Evolutionary conservation across 2,888 invertebrate species (phyloP).

Genomic region (Hololepta plana): DNA sequence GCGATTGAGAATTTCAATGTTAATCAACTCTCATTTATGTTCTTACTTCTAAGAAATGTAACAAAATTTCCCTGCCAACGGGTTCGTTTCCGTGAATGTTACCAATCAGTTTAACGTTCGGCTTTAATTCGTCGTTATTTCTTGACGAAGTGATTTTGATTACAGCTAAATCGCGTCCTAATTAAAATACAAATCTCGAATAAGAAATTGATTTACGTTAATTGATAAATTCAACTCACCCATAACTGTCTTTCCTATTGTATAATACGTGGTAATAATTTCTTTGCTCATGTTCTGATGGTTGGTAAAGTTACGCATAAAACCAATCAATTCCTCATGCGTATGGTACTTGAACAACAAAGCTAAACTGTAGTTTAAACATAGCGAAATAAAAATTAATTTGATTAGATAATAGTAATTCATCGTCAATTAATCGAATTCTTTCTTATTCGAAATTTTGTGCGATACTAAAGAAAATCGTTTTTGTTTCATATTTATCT

Average conservation of each 20-base stretch:
- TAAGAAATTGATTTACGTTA: not conserved
- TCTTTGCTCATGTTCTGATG: too few species aligned
- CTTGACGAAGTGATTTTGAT: conserved; percentile 28
- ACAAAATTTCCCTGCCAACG: conserved; percentile 46
- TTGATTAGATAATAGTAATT: too few species aligned
- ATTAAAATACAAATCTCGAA: conserved; percentile 5
- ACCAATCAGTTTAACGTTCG: conserved; percentile 52
- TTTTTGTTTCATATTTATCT: too few species aligned
- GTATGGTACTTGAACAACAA: not conserved
- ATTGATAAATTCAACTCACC: not conserved
- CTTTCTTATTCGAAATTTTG: too few species aligned
- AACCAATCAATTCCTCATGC: not conserved
- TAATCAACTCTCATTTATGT: not conserved
- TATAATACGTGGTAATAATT: not conserved
- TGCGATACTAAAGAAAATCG: too few species aligned
- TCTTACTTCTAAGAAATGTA: conserved; percentile 34
- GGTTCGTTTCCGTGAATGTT: conserved; percentile 60
- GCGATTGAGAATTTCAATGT: not conserved
- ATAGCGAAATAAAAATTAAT: too few species aligned
- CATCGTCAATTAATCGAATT: too few species aligned
- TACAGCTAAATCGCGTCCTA: conserved; percentile 39
- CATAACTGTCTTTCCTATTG: not conserved
- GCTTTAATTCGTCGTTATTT: conserved; percentile 21
- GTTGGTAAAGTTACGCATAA: conserved; percentile 1
- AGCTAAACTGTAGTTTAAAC: not conserved